A percentile compares a stretch with the other conserved stretches of the same genome.
phyloP scores from a whole-genome alignment of 2,113 vertebrate genomes.

The Epinephelus fuscoguttatus region DNA sequence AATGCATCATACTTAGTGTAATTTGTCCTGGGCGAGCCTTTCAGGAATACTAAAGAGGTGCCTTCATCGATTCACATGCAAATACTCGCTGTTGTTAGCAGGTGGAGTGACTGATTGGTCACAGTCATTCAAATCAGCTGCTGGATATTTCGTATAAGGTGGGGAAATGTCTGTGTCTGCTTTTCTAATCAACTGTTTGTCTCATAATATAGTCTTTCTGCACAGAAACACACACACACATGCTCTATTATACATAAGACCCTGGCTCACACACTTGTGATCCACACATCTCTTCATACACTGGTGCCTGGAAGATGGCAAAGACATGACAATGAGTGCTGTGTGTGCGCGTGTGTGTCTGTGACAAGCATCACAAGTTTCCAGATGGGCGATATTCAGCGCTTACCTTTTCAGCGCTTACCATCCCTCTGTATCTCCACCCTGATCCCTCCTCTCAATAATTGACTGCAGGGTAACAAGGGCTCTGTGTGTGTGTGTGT shows the following conservation, averaged over 20 bases:
- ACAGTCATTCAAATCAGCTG: conserved; percentile 24
- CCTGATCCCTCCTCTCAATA: conserved; percentile 65
- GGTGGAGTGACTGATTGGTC: conserved; percentile 41
- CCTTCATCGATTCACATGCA: conserved; percentile 56
- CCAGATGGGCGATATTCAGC: conserved; percentile 56
- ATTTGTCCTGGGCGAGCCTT: conserved; percentile 46
- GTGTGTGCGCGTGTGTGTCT: not conserved
- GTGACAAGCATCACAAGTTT: conserved; percentile 49
- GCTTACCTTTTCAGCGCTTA: conserved; percentile 55
- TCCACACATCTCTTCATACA: conserved; percentile 11
- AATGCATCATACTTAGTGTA: conserved; percentile 61
- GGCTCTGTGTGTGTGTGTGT: conserved; percentile 13
- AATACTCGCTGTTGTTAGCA: conserved; percentile 53
- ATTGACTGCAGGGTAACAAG: conserved; percentile 69
- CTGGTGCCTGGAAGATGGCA: conserved; percentile 8
- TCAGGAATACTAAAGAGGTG: conserved; percentile 62
- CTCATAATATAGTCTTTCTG: not conserved
- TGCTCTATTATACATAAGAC: not conserved
- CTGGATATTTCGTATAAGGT: not conserved
- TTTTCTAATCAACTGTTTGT: not conserved
- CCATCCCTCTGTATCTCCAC: conserved; percentile 36
- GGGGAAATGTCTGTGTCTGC: not conserved
- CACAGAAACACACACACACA: not conserved
- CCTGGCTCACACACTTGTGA: not conserved
- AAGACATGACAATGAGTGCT: conserved; percentile 5